A percentile compares a stretch with the other conserved stretches of the same genome.
phyloP scores from a whole-genome alignment of 2,888 invertebrate species.

The Drosophila niveifrons region DNA sequence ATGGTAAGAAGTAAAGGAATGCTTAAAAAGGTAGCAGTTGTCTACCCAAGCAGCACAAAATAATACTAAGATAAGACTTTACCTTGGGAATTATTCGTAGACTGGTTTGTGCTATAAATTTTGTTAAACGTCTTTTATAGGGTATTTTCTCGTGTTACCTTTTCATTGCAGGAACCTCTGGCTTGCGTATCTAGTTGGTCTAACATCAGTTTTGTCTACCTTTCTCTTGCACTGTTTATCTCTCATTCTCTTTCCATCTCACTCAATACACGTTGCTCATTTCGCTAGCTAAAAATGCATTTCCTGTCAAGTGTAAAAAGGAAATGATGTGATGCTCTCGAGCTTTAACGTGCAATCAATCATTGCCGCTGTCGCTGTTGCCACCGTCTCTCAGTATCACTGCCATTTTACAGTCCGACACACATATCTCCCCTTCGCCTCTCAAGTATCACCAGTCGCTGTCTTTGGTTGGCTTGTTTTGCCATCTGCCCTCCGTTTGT shows the following conservation, averaged over 20 bases:
- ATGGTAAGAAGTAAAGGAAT: neutral
- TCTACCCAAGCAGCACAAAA: too few relatives aligned
- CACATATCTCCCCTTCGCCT: neutral
- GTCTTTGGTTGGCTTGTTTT: constrained; percentile 31
- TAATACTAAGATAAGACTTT: too few relatives aligned
- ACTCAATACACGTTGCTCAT: constrained; percentile 63
- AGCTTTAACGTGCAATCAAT: constrained; percentile 82
- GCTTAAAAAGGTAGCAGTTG: neutral
- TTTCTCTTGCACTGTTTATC: neutral
- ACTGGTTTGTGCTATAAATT: too few relatives aligned
- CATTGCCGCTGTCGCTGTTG: constrained; percentile 61
- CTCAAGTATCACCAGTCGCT: neutral
- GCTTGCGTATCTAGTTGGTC: constrained; percentile 45
- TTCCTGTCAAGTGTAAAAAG: constrained; percentile 80
- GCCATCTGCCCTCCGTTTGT: constrained; percentile 31
- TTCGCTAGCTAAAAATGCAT: constrained; percentile 79
- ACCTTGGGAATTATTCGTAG: too few relatives aligned
- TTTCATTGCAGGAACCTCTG: constrained; percentile 51
- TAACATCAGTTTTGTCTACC: constrained; percentile 6
- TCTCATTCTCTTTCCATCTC: neutral
- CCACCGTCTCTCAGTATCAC: constrained; percentile 25
- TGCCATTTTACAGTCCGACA: constrained; percentile 49
- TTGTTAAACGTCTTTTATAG: neutral
- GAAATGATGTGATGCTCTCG: constrained; percentile 79
- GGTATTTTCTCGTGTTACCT: constrained; percentile 19